Percentiles rank a stretch among this genome's conserved stretches.
Conservation (phyloP, 2,797 vertebrate genomes). For the Tamandua tetradactyla region DNA sequence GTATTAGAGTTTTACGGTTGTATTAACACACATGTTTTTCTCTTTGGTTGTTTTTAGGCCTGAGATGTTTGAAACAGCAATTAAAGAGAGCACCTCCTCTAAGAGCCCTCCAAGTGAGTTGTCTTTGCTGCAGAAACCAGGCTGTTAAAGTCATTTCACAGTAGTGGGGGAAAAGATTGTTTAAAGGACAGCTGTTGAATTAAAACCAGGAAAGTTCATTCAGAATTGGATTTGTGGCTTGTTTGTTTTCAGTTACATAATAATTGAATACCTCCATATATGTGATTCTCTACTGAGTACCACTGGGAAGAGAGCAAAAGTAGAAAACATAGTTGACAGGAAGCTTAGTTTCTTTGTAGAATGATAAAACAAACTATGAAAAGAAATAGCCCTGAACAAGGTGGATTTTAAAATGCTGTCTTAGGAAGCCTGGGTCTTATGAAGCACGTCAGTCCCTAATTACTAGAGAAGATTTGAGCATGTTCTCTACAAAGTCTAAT, state of each 20-base stretch:
- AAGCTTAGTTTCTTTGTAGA: not conserved
- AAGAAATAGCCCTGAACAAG: not conserved
- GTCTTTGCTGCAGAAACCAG: not conserved
- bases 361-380: not conserved
- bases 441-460: not conserved
- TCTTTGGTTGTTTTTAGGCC: slow-evolving; percentile 81
- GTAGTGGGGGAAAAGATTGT: not conserved
- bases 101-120: slow-evolving; percentile 86
- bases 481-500: not conserved
- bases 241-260: not conserved
- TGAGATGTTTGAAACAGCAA: slow-evolving; percentile 85
- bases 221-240: not conserved
- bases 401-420: not conserved
- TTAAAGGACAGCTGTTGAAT: not conserved
- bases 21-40: not conserved
- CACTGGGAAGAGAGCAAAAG: not conserved
- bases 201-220: not conserved
- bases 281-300: not conserved
- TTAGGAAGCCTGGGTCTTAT: not conserved
- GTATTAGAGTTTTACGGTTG: not conserved
- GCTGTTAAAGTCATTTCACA: not conserved
- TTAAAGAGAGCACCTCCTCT: slow-evolving; percentile 83
- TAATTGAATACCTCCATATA: not conserved
- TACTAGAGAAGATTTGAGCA: not conserved
- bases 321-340: not conserved